Conservation (phyloP, 2,888 invertebrate species). For the Melieria picta region DNA sequence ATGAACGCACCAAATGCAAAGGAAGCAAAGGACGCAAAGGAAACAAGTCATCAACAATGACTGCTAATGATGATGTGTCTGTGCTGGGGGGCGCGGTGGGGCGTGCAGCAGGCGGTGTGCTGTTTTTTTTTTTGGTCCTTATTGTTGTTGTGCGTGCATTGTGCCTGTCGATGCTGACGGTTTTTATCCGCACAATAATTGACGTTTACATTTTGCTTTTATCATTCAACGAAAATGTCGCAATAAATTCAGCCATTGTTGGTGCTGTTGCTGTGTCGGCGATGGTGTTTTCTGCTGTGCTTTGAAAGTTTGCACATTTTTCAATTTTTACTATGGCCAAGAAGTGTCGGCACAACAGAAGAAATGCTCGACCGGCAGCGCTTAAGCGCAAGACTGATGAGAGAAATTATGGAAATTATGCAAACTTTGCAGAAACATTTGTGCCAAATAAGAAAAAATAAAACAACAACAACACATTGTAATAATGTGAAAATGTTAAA, state of each 20-base stretch:
- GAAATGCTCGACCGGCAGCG: background rate
- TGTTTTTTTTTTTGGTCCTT: background rate
- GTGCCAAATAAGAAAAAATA: background rate
- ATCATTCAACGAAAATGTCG: background rate
- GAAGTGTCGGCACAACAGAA: background rate
- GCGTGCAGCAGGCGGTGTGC: background rate
- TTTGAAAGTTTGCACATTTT: background rate
- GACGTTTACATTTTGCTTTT: constrained; percentile 1
- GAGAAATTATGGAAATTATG: background rate
- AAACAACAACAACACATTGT: background rate
- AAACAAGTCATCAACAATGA: constrained; percentile 7
- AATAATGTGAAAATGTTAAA: constrained; percentile 6
- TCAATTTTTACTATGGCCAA: background rate
- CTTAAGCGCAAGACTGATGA: background rate
- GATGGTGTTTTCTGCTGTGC: background rate
- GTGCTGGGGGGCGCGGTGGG: background rate
- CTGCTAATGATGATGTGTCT: constrained; percentile 13
- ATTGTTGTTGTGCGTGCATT: background rate
- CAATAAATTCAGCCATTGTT: background rate
- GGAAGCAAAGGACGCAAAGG: no score
- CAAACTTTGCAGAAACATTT: background rate
- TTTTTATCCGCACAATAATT: background rate
- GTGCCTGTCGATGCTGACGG: background rate
- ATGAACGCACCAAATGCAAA: no score
- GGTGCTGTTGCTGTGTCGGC: background rate